Evolutionary conservation across 2,888 invertebrate species (phyloP).

Genomic region (Drosophila paracracens): DNA sequence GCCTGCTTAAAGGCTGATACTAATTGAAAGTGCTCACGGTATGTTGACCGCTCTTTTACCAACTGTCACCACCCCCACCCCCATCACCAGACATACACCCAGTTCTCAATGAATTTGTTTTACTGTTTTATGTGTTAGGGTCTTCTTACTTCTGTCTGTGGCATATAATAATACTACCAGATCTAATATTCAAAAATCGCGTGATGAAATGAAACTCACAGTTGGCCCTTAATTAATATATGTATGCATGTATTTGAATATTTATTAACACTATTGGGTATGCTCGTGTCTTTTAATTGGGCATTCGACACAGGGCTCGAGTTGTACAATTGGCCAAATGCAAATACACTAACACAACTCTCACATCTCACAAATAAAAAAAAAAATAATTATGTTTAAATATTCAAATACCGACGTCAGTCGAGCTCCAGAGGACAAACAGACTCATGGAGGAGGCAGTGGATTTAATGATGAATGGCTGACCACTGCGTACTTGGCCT

Average conservation of each 20-base stretch:
- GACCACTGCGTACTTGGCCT: neutral
- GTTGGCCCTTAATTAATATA: neutral
- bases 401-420: neutral
- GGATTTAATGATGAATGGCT: neutral
- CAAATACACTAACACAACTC: neutral
- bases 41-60: conserved; percentile 14
- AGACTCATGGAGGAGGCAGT: neutral
- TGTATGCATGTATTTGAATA: neutral
- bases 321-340: neutral
- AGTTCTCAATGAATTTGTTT: neutral
- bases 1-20: conserved; percentile 43
- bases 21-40: conserved; percentile 58
- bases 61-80: neutral
- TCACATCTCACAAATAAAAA: neutral
- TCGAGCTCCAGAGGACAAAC: neutral
- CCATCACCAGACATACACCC: neutral
- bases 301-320: neutral
- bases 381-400: neutral
- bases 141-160: too few species aligned
- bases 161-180: neutral
- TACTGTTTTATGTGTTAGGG: neutral
- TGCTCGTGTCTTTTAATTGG: neutral
- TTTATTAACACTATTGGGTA: neutral
- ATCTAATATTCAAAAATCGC: neutral
- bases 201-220: conserved; percentile 1